Percentiles rank a stretch among this genome's conserved stretches.
Evolutionary conservation across 2,888 invertebrate genomes (phyloP).

Genomic region (Leptinotarsa tumamoca): DNA sequence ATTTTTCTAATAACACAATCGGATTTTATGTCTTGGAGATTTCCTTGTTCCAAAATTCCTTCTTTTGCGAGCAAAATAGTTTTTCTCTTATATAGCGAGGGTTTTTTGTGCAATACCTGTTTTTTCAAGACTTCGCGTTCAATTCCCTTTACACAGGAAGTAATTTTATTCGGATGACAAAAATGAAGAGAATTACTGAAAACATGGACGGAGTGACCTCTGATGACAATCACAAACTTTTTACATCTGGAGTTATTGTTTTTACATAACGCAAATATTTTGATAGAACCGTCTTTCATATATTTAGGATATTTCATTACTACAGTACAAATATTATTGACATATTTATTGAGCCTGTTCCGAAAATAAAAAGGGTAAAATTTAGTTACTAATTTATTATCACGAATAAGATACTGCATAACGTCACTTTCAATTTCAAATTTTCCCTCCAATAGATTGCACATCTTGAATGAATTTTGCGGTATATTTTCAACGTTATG

Average conservation of each 20-base stretch:
- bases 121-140: background rate
- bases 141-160: background rate
- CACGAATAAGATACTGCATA: background rate
- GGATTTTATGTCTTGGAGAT: too few relatives aligned
- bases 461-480: background rate
- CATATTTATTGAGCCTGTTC: slow-evolving; percentile 3
- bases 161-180: slow-evolving; percentile 23
- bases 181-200: slow-evolving; percentile 19
- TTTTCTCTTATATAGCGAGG: too few relatives aligned
- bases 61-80: background rate
- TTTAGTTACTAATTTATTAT: background rate
- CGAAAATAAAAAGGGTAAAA: slow-evolving; percentile 15
- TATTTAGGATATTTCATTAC: slow-evolving; percentile 21
- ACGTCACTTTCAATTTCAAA: background rate
- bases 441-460: background rate
- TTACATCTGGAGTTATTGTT: slow-evolving; percentile 15
- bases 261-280: slow-evolving; percentile 19
- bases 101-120: too few relatives aligned
- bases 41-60: slow-evolving; percentile 17
- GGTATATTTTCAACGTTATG: slow-evolving; percentile 12
- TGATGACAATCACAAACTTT: slow-evolving; percentile 2
- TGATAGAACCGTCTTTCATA: slow-evolving; percentile 14
- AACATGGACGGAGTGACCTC: background rate
- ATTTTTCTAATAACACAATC: too few relatives aligned
- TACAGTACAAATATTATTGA: slow-evolving; percentile 18